Base-by-base conservation (phyloP, 2,797 vertebrate species). In the Sebastolobus alascanus region DNA sequence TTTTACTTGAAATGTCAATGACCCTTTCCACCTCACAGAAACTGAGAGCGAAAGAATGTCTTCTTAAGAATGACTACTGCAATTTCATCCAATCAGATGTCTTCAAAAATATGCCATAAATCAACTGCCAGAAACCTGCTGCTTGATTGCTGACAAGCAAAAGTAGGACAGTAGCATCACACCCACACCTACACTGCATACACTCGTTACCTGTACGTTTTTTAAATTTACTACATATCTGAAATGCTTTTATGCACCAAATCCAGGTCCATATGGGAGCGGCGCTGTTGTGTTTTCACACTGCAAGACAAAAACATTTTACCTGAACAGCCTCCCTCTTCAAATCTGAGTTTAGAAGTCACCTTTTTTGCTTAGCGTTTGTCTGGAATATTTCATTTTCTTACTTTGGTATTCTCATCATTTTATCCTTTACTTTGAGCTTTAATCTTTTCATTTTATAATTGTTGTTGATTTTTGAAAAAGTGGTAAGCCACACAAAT, bases 1-100 rank as follows among this genome's bases (percentile, higher is more conserved):
- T 73, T 77, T 79, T 43, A 65, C 31, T 38, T 18, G 14, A 83
- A 85, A 83, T 64, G 79, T 77, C 61, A 74, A 50, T 43, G 61
- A 33, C 4, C 31, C 40, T 67, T 76, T 61, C 20, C 16, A 46
- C 25, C 37, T 61, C n/a, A 77, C 61, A 60, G 35, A n/a, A 67
- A 33, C 38, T 69, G 9, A 64, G 4, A 69, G 13, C 22, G 58
- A 70, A 59, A 65, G 22, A 37, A 18, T 22, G 12, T 82, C 4
- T 74, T 71, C 70, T 72, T 61, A 25, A n/a, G 35, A 66, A 69
- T 76, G 22, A 68, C 13, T n/a, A 29, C 38, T 27, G n/a, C 52
- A 60, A 58, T 43, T n/a, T 37, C 59, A 35, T 63, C 35, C 56
- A 69, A 61, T 71, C 8, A 64, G 40, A 8, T 69, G 46, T 66